Conservation (phyloP, 92 coral and sea anemone genomes). For the Porites lobata region DNA sequence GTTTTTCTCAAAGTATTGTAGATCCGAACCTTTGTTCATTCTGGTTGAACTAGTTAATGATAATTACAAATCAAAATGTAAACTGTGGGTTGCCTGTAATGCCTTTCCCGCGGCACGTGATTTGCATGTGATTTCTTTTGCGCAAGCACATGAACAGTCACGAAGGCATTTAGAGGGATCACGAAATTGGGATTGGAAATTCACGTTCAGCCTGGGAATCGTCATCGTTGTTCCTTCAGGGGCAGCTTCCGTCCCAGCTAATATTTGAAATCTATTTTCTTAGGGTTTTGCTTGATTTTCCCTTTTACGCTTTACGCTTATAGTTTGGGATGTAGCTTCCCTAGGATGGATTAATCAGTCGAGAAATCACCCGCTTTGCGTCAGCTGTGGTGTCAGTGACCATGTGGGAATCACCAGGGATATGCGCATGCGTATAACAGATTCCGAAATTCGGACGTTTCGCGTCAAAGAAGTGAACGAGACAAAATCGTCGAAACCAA, state of each 20-base stretch:
- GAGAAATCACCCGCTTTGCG: neutral
- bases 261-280: too few relatives aligned
- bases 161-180: neutral
- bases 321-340: neutral
- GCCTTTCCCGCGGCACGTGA: neutral
- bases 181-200: neutral
- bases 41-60: neutral
- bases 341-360: neutral
- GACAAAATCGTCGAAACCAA: neutral
- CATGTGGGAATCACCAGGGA: too few relatives aligned
- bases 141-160: too few relatives aligned
- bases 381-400: neutral
- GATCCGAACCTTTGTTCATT: neutral
- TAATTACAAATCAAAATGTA: neutral
- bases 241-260: too few relatives aligned
- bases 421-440: neutral
- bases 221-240: neutral
- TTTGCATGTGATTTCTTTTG: neutral
- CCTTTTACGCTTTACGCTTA: constrained; percentile 1
- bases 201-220: neutral
- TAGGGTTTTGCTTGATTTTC: neutral
- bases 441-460: neutral
- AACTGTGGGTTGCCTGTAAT: too few relatives aligned
- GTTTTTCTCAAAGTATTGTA: constrained; percentile 11
- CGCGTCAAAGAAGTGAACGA: neutral